Base-by-base conservation (phyloP, 2,113 vertebrate genomes). In the Cyphomyrus discorhynchus region DNA sequence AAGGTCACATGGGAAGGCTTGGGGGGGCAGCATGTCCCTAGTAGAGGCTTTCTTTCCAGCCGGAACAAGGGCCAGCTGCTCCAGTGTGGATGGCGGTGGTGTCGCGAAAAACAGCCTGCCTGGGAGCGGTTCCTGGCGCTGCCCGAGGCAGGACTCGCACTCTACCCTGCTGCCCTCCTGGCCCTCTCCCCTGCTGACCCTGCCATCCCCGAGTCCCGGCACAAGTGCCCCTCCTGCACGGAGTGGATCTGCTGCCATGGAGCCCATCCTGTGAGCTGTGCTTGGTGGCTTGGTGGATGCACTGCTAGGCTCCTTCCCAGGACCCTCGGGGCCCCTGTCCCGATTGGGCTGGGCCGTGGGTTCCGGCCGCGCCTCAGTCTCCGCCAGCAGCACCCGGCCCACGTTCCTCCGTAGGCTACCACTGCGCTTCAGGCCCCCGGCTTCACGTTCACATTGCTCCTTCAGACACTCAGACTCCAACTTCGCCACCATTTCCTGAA, bases 401-500 rank as follows among this genome's bases (percentile, higher is more conserved):
- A 97, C 97, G 0, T 95, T 95, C 52, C 97, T 95, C 56, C 96
- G 95, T 93, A 98, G 97, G 93, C 98, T 97, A 94, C 96, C 98
- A 94, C 93, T 98, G 10, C 96, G 94, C 0, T 97, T 97, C 42
- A 97, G 95, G 2, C 94, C 93, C 8, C 96, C 97, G 0, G 94
- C 93, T 15, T 97, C 96, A 0, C 95, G 93, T 84, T 95, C 94
- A 42, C 93, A 93, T 92, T 96, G 97, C 3, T 94, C 94, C 92
- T 92, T 95, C 93, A 97, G 93, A 92, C 97, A 98, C 93, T 98
- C 97, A 0, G 97, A 98, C 92, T 99, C 98, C 90, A 99, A 94
- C 95, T 90, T 96, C 46, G 98, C 98, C 88, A 99, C 98, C 97
- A 99, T 98, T 94, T 99, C 98, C 11, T 97, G 96, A 89, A 99